phyloP scores from a whole-genome alignment of 2,113 vertebrate species.

The Bubo bubo region DNA sequence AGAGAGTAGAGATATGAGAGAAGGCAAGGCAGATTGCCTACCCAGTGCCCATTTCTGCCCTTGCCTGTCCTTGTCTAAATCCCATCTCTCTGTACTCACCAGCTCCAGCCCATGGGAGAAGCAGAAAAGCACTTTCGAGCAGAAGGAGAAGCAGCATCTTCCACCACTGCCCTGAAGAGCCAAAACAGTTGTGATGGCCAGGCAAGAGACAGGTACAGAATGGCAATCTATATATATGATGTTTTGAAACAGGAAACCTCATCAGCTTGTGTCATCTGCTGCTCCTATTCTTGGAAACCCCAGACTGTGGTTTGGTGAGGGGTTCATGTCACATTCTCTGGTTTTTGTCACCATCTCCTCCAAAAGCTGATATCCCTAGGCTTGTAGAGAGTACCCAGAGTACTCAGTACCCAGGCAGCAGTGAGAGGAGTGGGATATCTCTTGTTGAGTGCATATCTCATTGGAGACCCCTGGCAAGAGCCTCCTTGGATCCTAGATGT shows the following conservation, averaged over 20 bases:
- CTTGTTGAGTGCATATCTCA: neutral
- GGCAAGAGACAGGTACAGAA: neutral
- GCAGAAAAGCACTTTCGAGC: neutral
- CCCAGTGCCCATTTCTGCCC: neutral
- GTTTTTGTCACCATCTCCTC: neutral
- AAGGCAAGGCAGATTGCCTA: neutral
- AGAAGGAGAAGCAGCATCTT: neutral
- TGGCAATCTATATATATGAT: accelerated
- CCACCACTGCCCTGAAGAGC: neutral
- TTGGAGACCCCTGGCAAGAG: neutral
- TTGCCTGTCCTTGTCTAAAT: neutral
- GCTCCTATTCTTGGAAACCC: neutral
- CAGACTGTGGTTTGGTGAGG: neutral
- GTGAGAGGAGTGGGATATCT: neutral
- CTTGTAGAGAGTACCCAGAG: neutral
- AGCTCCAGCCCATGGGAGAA: neutral
- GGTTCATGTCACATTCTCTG: neutral
- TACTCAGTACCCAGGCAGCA: neutral
- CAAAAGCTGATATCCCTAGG: too few relatives aligned
- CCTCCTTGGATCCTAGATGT: too few relatives aligned
- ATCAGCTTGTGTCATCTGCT: neutral
- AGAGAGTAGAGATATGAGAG: neutral
- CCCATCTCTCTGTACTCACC: neutral
- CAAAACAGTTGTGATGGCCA: neutral
- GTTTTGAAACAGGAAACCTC: neutral